phyloP scores from a whole-genome alignment of 2,113 vertebrate species.

The Gymnocephalus cernua region DNA sequence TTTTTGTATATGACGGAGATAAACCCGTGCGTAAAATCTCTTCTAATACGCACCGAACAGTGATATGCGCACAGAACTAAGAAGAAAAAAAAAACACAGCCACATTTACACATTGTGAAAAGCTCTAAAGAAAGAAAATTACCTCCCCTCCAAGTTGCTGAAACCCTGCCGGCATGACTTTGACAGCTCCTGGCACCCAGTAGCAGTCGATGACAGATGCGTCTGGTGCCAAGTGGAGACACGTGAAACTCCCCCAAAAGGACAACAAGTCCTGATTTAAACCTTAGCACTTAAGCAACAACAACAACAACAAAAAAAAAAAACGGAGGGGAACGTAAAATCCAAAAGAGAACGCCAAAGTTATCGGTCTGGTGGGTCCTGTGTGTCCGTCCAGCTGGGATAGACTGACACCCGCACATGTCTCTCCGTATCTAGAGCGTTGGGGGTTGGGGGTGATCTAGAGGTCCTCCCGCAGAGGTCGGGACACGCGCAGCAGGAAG shows the following conservation, averaged over 20 bases:
- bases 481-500: conserved; percentile 51
- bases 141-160: conserved; percentile 86
- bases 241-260: conserved; percentile 57
- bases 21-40: conserved; percentile 49
- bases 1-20: background rate
- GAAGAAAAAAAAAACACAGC: background rate
- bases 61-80: background rate
- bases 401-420: conserved; percentile 61
- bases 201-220: conserved; percentile 56
- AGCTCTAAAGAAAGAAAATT: conserved; percentile 23
- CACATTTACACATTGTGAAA: background rate
- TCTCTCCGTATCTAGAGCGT: conserved; percentile 19
- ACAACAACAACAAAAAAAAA: no score
- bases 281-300: background rate
- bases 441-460: conserved; percentile 39
- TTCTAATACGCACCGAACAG: conserved; percentile 1
- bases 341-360: conserved; percentile 31
- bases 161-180: conserved; percentile 85
- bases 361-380: background rate
- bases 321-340: background rate
- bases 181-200: conserved; percentile 57
- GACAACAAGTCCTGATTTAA: conserved; percentile 19
- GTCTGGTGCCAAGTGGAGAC: conserved; percentile 57
- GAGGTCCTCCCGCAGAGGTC: conserved; percentile 68
- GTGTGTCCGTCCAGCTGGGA: conserved; percentile 51